Conservation (phyloP, 2,113 vertebrate species). For the Zapornia atra region DNA sequence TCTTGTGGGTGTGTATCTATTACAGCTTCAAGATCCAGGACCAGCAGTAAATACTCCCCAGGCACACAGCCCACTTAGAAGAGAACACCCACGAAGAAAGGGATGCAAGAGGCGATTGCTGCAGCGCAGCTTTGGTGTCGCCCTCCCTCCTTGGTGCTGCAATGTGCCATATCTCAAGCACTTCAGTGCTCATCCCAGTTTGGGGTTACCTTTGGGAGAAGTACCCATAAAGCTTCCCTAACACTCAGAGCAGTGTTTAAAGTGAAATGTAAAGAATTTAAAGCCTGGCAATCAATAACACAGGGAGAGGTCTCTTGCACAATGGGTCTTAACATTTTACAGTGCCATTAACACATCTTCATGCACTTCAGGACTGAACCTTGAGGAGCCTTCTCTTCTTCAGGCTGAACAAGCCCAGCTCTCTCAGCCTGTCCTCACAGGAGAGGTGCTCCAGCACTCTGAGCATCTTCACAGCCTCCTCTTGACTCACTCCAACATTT, state of each 20-base stretch:
- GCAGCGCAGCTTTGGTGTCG: background rate
- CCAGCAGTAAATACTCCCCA: background rate
- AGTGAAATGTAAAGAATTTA: background rate
- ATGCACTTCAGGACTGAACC: background rate
- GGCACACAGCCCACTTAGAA: background rate
- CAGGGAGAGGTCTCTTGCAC: background rate
- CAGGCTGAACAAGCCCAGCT: too few species aligned
- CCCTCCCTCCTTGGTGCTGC: background rate
- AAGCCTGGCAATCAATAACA: background rate
- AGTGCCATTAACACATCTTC: background rate
- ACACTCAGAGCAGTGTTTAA: background rate
- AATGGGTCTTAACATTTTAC: background rate
- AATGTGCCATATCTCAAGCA: accelerated
- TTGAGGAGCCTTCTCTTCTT: background rate
- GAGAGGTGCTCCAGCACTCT: too few species aligned
- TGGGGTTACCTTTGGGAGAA: background rate
- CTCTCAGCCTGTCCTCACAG: too few species aligned
- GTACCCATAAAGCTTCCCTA: background rate
- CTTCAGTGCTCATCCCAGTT: accelerated
- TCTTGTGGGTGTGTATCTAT: background rate
- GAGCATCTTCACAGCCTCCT: too few species aligned
- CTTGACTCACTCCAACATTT: background rate
- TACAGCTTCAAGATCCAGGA: background rate
- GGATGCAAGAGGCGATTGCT: background rate
- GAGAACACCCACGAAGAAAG: accelerated